Percentiles rank a stretch among this genome's conserved stretches.
Conservation (phyloP, 1,140 invertebrate genomes). For the Hylaeus anthracinus region DNA sequence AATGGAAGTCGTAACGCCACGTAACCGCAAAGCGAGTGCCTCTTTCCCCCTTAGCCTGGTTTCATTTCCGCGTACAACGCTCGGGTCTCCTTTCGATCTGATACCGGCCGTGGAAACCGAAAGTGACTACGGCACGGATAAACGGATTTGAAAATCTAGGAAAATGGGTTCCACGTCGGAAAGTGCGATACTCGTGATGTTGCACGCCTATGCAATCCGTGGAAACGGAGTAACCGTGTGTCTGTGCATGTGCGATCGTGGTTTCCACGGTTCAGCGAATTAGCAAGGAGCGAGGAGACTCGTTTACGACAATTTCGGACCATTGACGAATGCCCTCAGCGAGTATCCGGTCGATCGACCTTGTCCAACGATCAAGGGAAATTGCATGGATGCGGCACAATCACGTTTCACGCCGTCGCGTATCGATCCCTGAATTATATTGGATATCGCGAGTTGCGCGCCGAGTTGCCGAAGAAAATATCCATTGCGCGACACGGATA, state of each 20-base stretch:
- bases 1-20: conserved; percentile 4
- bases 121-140: conserved; percentile 28
- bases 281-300: neutral
- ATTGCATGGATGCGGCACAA: conserved; percentile 1
- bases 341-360: conserved; percentile 23
- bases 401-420: conserved; percentile 3
- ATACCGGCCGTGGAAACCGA: conserved; percentile 43
- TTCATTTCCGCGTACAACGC: conserved; percentile 47
- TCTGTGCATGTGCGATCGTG: neutral
- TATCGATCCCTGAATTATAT: conserved; percentile 19
- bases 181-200: conserved; percentile 15
- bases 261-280: conserved; percentile 4
- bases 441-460: neutral
- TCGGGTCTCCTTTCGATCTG: conserved; percentile 13
- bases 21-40: neutral
- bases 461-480: neutral
- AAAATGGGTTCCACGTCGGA: conserved; percentile 32
- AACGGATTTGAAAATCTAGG: conserved; percentile 51
- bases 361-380: conserved; percentile 31
- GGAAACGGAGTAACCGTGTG: conserved; percentile 5
- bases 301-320: conserved; percentile 26
- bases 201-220: conserved; percentile 6
- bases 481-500: neutral
- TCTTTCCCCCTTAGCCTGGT: neutral
- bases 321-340: conserved; percentile 17